phyloP scores from a whole-genome alignment of 1,140 invertebrate species.

The Formica selysi region DNA sequence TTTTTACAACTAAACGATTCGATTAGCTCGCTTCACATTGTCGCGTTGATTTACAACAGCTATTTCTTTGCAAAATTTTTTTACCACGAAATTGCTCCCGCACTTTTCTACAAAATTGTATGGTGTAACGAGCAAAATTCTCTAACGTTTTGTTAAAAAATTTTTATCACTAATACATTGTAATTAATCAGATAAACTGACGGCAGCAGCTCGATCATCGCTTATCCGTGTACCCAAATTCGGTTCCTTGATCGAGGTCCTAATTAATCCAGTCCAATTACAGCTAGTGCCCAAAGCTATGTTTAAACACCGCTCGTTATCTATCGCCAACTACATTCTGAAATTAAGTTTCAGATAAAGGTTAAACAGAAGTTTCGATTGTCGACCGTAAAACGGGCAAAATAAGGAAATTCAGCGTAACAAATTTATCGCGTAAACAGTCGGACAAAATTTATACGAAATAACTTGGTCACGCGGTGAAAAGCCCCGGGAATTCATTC shows the following conservation, averaged over 20 bases:
- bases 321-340: neutral
- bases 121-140: neutral
- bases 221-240: constrained; percentile 37
- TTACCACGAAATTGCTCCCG: neutral
- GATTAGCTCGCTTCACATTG: neutral
- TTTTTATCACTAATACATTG: neutral
- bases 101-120: neutral
- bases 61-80: neutral
- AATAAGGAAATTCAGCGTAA: constrained; percentile 35
- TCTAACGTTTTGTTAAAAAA: neutral
- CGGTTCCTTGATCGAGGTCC: constrained; percentile 30
- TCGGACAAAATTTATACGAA: constrained; percentile 39
- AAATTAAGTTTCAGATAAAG: constrained; percentile 7
- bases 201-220: constrained; percentile 3
- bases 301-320: neutral
- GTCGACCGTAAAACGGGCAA: neutral
- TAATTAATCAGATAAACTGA: constrained; percentile 30
- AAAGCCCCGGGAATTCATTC: constrained; percentile 37
- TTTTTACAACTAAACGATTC: constrained; percentile 22
- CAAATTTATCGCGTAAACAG: constrained; percentile 31
- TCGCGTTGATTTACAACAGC: neutral
- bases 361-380: constrained; percentile 22
- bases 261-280: constrained; percentile 48
- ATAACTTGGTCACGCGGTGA: neutral
- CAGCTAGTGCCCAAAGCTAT: constrained; percentile 19